Evolutionary conservation across 2,888 invertebrate species (phyloP), one percentile per base, ranked within the genome.

Genomic region (Brachyopa scutellaris): DNA sequence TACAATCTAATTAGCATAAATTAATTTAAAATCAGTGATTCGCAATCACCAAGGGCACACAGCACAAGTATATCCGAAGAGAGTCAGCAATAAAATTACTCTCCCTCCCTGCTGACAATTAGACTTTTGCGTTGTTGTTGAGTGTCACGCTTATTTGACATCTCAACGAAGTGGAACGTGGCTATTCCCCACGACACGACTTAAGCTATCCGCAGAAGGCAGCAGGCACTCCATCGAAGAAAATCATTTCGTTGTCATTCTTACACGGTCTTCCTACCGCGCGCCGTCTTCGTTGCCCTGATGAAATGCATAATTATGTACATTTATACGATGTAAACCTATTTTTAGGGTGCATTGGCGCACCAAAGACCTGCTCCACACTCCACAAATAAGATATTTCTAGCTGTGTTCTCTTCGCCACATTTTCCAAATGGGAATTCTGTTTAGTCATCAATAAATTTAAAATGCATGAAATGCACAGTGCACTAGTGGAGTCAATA

Each of bases 21-120:
- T 76, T 21, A 67, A 67, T 76, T 40, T 55, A 76, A 76, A 76
- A 67, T 76, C 61, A 45, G 69, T 69, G 59, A 47, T 51, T 66
- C 29, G 6, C 51, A 66, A 66, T 45, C 21, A 45, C 47, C 69
- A 70, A 59, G 57, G 69, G 29, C 59, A 70, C 6, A 11, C 36
- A 40, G 45, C 21, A 31, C 26, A 42, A 38, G 15, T 47, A 15
- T 47, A 57, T 57, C 26, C 38, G 4, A 57, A n/a, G 23, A 49
- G 17, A 49, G 59, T 29, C 57, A 67, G 53, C 55, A 45, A 29
- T 21, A 49, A 38, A 49, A 62, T 6, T 11, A 7, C 36, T 40
- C 53, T 13, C 42, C 40, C 6, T 15, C 42, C 17, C 11, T 13
- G 13, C 2, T 13, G 17, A 45, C 69, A 47, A 38, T 69, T 57